Evolutionary conservation across 1,140 invertebrate species (phyloP).

Genomic region (Euura lappo): DNA sequence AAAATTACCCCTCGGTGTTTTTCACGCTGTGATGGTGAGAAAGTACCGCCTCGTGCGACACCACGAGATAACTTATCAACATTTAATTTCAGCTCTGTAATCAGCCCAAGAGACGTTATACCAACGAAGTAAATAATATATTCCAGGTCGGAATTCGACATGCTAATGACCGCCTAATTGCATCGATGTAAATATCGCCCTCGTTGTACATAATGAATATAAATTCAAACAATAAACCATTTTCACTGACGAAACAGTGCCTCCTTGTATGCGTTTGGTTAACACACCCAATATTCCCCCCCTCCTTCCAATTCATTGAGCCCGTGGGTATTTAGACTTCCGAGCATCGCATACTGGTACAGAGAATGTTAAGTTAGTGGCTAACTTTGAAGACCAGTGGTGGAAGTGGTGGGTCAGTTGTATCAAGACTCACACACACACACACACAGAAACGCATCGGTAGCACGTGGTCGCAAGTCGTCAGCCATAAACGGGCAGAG

Average conservation of each 20-base stretch:
- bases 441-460: background rate
- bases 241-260: background rate
- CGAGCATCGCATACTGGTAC: too few species aligned
- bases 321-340: too few species aligned
- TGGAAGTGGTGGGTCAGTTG: too few species aligned
- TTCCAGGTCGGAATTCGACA: too few species aligned
- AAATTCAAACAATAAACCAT: background rate
- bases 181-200: background rate
- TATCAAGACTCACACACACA: too few species aligned
- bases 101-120: too few species aligned
- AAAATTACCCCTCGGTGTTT: background rate
- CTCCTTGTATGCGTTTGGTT: background rate
- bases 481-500: constrained; percentile 32
- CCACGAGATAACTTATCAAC: constrained; percentile 1
- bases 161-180: background rate
- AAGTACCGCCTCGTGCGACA: background rate
- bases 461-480: constrained; percentile 42
- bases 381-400: too few species aligned
- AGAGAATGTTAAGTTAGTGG: too few species aligned
- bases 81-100: background rate
- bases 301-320: background rate
- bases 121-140: too few species aligned
- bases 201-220: background rate
- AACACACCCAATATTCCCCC: background rate
- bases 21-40: background rate